Evolutionary conservation across 2,113 vertebrate genomes (phyloP), one percentile per base, ranked within the genome.

Genomic region (Lepisosteus osseus): DNA sequence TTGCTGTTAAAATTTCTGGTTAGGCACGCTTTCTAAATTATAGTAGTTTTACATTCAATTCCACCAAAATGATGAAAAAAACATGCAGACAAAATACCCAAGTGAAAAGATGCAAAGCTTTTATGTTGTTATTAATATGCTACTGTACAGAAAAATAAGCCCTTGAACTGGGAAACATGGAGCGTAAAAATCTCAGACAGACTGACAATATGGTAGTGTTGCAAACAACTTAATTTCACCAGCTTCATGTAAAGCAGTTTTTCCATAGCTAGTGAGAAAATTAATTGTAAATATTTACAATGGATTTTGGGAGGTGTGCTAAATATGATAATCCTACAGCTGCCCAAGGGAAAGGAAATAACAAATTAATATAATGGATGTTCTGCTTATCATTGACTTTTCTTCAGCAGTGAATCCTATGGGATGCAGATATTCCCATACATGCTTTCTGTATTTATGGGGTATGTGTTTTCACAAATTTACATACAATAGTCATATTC

Each of bases 221-320:
- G 82, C 86, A 85, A 88, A 90, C 86, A 89, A 84, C 85, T 87
- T 87, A 76, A 91, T 91, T 90, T 89, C 86, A 89, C 87, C 86
- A 87, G 86, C 86, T 88, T 86, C 88, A 89, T 89, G 86, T 84
- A 86, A 89, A 90, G 78, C 80, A 84, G 80, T 69, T 79, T 79
- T 83, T 78, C 65, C 62, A 57, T 57, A 67, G 67, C 67, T 59
- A 13, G 75, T 57, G 77, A 69, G 80, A 78, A 84, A 84, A 90
- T 87, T 88, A 87, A 88, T 86, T 87, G 87, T 77, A 87, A 89
- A 90, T 92, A 88, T 91, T 91, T 90, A 88, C 87, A 78, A 77
- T 86, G 83, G 88, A 90, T 86, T 90, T 91, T 85, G 83, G 84
- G 78, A 78, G 85, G 84, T 83, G 83, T 89, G 87, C 77, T 90